A percentile compares a stretch with the other conserved stretches of the same genome.
These are phyloP conservation scores for Prorops nasuta DNA, from an alignment of 1,140 invertebrate species.

Conservation along the genomic window DNA sequence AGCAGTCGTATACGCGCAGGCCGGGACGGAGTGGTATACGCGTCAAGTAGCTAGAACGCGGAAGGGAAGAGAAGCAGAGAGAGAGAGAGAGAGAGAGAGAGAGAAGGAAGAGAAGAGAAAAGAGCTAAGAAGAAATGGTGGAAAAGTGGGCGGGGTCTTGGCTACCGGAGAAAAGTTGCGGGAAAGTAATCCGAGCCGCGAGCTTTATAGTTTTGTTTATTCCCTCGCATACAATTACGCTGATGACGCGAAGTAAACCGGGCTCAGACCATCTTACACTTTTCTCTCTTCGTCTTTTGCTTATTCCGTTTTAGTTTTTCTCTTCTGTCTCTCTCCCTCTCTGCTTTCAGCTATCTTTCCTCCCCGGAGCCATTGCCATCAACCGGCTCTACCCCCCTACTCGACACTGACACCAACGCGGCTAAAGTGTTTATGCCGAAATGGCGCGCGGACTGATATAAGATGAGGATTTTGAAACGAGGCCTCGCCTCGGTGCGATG, in stretches of 20 bases:
- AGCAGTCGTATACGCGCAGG: no score
- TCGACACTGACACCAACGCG: no score
- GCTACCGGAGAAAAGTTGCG: conserved; percentile 17
- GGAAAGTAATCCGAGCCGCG: conserved; percentile 32
- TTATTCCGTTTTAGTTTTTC: background rate
- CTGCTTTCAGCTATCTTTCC: background rate
- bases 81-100: background rate
- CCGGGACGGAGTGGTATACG: no score
- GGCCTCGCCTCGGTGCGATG: conserved; percentile 14
- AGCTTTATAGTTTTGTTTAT: conserved; percentile 40
- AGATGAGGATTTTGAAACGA: conserved; percentile 26
- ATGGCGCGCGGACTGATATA: conserved; percentile 15
- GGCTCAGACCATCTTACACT: conserved; percentile 10
- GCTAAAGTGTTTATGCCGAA: conserved; percentile 14
- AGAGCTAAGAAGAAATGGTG: background rate
- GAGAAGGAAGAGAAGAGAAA: no score
- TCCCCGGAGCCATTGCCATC: no score
- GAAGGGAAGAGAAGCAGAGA: background rate
- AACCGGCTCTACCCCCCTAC: no score
- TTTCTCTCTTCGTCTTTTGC: conserved; percentile 9
- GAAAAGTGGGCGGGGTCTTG: background rate
- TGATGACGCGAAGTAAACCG: conserved; percentile 31
- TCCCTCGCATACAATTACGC: conserved; percentile 34
- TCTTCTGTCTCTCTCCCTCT: conserved; percentile 12
- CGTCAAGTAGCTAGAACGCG: no score